phyloP scores from a whole-genome alignment of 1,140 invertebrate genomes.

The Penaeus japonicus region DNA sequence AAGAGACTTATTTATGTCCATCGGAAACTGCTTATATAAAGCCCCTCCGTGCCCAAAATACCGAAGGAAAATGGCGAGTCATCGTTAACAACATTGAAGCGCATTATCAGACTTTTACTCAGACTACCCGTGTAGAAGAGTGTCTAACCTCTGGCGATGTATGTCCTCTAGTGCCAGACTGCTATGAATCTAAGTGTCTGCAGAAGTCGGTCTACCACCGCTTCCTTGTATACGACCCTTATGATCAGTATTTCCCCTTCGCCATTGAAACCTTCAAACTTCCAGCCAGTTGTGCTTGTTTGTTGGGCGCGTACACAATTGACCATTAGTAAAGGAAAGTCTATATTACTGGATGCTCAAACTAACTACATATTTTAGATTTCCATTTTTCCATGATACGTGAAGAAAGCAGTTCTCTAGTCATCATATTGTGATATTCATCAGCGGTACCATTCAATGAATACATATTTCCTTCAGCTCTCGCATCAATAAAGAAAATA shows the following conservation, averaged over 20 bases:
- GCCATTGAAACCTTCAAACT: slow-evolving; percentile 34
- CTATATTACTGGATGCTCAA: too few species aligned
- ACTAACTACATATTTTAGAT: too few species aligned
- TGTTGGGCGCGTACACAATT: background rate
- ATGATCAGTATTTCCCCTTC: slow-evolving; percentile 46
- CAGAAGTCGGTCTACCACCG: slow-evolving; percentile 41
- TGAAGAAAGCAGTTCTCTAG: slow-evolving; percentile 46
- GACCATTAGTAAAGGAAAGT: background rate
- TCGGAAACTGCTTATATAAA: slow-evolving; percentile 25
- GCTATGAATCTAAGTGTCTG: slow-evolving; percentile 60
- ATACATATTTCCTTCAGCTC: background rate
- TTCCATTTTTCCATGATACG: background rate
- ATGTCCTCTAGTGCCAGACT: slow-evolving; percentile 60
- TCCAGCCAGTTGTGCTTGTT: slow-evolving; percentile 31
- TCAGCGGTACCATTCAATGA: background rate
- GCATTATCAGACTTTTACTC: slow-evolving; percentile 59
- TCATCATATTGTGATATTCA: background rate
- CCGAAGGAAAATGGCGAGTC: slow-evolving; percentile 57
- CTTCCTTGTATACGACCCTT: slow-evolving; percentile 45
- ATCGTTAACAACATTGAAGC: slow-evolving; percentile 56
- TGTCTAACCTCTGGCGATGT: slow-evolving; percentile 31
- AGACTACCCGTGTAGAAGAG: slow-evolving; percentile 28
- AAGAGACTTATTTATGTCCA: slow-evolving; percentile 33
- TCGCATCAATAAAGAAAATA: background rate
- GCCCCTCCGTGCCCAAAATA: slow-evolving; percentile 39